Conservation (phyloP, 2,113 vertebrate species). For the Ciconia maguari region DNA sequence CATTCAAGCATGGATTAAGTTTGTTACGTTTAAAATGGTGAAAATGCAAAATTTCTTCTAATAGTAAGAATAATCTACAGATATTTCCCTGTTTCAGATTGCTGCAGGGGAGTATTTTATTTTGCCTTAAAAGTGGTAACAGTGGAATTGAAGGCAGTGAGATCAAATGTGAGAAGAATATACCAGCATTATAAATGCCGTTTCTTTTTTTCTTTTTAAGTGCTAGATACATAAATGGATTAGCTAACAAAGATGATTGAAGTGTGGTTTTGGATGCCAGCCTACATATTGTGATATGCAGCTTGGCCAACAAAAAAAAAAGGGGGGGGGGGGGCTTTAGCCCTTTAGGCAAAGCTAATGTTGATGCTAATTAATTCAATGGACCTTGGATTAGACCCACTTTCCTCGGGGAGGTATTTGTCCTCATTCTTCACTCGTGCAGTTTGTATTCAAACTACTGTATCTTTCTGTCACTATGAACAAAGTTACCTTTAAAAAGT, state of each 20-base stretch:
- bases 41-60: neutral
- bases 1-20: neutral
- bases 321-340: neutral
- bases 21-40: neutral
- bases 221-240: neutral
- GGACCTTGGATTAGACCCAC: constrained; percentile 22
- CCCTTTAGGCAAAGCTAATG: neutral
- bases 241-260: neutral
- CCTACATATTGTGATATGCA: neutral
- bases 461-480: constrained; percentile 31
- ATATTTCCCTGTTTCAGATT: neutral
- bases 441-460: constrained; percentile 38
- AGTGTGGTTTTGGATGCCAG: neutral
- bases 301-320: neutral
- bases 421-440: constrained; percentile 28
- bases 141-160: neutral
- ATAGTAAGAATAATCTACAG: neutral
- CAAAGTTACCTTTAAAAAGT: constrained; percentile 69
- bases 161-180: neutral
- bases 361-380: constrained; percentile 48
- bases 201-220: neutral
- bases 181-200: neutral
- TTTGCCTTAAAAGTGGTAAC: neutral
- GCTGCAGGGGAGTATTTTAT: neutral
- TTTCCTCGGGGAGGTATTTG: constrained; percentile 51